A percentile compares a stretch with the other conserved stretches of the same genome.
Evolutionary conservation across 1,140 invertebrate genomes (phyloP).

Genomic region (Maniola jurtina): DNA sequence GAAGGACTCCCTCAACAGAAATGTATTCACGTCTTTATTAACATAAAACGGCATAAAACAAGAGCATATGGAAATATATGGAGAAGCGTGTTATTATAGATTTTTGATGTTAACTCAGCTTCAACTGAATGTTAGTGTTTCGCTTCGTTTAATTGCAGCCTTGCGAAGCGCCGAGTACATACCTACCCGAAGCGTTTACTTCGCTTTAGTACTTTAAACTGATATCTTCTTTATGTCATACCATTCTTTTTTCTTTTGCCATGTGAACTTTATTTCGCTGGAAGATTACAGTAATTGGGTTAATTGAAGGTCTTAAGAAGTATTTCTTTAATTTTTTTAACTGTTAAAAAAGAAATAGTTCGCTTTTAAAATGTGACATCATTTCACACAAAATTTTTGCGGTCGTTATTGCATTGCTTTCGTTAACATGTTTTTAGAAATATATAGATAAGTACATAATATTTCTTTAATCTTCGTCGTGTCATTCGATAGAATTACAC

Average conservation of each 20-base stretch:
- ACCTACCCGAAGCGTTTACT: constrained; percentile 19
- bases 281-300: not conserved
- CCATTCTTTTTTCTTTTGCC: constrained; percentile 4
- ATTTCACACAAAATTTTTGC: no score
- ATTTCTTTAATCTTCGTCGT: no score
- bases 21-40: constrained; percentile 36
- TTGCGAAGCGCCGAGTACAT: constrained; percentile 11
- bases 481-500: no score
- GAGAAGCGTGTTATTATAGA: constrained; percentile 46
- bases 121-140: constrained; percentile 32
- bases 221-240: constrained; percentile 11
- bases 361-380: no score
- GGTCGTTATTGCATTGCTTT: no score
- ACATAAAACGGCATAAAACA: constrained; percentile 50
- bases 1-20: constrained; percentile 11
- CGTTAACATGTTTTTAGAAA: no score
- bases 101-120: constrained; percentile 38
- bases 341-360: no score
- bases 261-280: constrained; percentile 1
- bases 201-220: constrained; percentile 5
- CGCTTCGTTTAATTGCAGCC: constrained; percentile 28
- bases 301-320: not conserved
- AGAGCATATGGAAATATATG: constrained; percentile 34
- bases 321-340: not conserved
- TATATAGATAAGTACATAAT: no score